Evolutionary conservation across 2,888 invertebrate genomes (phyloP).

Genomic region (Drosophila maculinotata): DNA sequence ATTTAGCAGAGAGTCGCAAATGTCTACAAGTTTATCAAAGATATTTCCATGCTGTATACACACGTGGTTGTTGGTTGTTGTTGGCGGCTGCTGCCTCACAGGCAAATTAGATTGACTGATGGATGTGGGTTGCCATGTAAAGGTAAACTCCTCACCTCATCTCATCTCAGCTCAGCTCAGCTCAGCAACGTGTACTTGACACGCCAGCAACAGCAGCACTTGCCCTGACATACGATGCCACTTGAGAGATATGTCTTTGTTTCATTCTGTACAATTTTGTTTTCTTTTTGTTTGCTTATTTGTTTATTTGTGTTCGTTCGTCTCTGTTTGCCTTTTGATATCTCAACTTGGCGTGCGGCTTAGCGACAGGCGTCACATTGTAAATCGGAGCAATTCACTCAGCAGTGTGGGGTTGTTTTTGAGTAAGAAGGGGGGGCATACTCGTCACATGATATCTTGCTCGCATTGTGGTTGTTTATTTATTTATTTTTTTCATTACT

Average conservation of each 20-base stretch:
- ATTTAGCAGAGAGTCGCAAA: conserved; percentile 39
- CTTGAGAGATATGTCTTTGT: conserved; percentile 79
- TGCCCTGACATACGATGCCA: conserved; percentile 78
- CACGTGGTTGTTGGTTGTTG: conserved; percentile 21
- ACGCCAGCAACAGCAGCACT: conserved; percentile 48
- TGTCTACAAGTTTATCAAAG: conserved; percentile 71
- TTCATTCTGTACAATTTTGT: conserved; percentile 55
- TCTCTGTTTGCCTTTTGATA: conserved; percentile 72
- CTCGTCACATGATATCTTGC: conserved; percentile 60
- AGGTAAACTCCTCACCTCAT: conserved; percentile 4
- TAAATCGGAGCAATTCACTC: conserved; percentile 77
- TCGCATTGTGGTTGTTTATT: conserved; percentile 60
- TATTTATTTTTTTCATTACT: conserved; percentile 81
- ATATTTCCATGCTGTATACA: conserved; percentile 37
- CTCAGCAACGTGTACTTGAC: conserved; percentile 78
- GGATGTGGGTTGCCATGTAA: conserved; percentile 30
- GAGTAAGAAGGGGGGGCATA: too few relatives aligned
- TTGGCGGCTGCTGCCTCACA: conserved; percentile 43
- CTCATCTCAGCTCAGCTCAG: conserved; percentile 34
- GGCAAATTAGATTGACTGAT: conserved; percentile 73
- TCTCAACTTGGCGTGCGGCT: conserved; percentile 78
- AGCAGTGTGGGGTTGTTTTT: conserved; percentile 14
- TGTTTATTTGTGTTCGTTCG: conserved; percentile 62
- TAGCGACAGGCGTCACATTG: conserved; percentile 72
- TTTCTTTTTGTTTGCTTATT: conserved; percentile 60